Percentiles rank a stretch among this genome's conserved stretches.
Conservation (phyloP, 2,888 invertebrate species). For the Andrena camellia region DNA sequence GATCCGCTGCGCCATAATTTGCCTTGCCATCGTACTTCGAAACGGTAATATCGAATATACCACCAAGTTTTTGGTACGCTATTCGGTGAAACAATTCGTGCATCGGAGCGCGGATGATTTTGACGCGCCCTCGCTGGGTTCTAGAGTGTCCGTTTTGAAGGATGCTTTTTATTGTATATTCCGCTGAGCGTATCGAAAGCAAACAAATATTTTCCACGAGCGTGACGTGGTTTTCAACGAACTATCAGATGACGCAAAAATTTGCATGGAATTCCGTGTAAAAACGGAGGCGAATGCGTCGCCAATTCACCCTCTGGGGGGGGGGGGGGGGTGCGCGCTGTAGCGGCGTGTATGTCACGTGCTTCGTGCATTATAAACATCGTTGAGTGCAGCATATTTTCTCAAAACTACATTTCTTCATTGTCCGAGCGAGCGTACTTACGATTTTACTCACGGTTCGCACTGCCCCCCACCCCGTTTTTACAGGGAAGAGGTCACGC, state of each 20-base stretch:
- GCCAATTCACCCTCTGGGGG: background rate
- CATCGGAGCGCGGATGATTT: no score
- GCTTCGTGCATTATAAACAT: constrained; percentile 1
- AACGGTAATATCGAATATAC: no score
- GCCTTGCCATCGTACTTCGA: no score
- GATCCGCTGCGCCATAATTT: no score
- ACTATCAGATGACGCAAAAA: background rate
- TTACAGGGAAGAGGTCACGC: background rate
- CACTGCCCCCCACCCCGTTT: background rate
- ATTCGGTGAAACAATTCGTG: no score
- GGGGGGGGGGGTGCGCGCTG: background rate
- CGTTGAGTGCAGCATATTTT: background rate
- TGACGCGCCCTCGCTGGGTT: no score
- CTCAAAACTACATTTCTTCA: background rate
- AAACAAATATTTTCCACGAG: no score
- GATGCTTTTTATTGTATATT: no score
- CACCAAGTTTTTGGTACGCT: no score
- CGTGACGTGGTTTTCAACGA: no score
- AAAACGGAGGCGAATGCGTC: background rate
- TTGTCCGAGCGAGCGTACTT: background rate
- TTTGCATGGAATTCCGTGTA: background rate
- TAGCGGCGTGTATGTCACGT: background rate
- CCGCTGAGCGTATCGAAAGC: no score
- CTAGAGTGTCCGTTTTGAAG: no score
- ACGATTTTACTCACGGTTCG: constrained; percentile 21